phyloP scores from a whole-genome alignment of 2,888 invertebrate genomes.

The Lepidocyrtoides sp. region DNA sequence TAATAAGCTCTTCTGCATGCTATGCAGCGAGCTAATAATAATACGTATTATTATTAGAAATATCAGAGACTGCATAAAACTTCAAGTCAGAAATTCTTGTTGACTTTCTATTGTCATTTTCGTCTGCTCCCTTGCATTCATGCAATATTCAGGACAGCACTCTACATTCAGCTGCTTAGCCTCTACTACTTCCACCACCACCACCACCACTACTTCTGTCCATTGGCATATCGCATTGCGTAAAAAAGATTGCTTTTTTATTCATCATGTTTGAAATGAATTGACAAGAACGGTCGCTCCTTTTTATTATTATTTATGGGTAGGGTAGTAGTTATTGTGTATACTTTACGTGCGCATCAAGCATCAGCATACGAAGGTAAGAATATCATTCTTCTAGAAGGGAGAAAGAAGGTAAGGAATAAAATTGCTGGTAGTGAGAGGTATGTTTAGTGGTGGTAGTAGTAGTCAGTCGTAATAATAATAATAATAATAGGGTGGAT shows the following conservation, averaged over 20 bases:
- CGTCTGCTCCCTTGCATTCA: neutral
- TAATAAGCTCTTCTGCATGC: too few relatives aligned
- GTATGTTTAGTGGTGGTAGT: neutral
- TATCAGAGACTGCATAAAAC: conserved; percentile 25
- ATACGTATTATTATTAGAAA: neutral
- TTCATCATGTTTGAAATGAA: conserved; percentile 50
- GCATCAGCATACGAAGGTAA: neutral
- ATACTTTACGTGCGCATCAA: neutral
- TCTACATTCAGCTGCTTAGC: conserved; percentile 29
- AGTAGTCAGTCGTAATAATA: conserved; percentile 7
- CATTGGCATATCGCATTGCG: conserved; percentile 32
- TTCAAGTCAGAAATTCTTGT: conserved; percentile 31
- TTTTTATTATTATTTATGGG: conserved; percentile 56
- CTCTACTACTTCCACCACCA: neutral
- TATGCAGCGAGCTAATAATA: too few relatives aligned
- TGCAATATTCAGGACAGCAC: neutral
- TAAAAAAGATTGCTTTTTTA: conserved; percentile 53
- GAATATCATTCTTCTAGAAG: neutral
- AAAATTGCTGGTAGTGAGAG: conserved; percentile 30
- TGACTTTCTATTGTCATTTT: conserved; percentile 47
- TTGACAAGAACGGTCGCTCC: conserved; percentile 52
- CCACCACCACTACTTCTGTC: neutral
- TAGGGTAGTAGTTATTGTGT: conserved; percentile 18
- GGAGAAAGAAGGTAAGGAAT: conserved; percentile 5
- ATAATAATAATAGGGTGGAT: conserved; percentile 70